phyloP scores from a whole-genome alignment of 1,140 invertebrate genomes.

The Myzus persicae region DNA sequence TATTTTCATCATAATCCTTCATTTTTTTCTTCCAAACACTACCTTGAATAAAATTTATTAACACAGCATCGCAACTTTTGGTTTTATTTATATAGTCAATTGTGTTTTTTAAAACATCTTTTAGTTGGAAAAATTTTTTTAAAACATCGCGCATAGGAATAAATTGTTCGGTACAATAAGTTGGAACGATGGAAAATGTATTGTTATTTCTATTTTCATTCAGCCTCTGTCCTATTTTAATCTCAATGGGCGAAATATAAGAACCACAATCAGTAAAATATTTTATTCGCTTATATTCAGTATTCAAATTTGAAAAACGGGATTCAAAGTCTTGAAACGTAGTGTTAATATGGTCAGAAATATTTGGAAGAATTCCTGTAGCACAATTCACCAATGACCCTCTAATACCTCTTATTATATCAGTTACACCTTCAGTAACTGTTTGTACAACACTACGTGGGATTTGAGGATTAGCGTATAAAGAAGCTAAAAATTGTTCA shows the following conservation, averaged over 20 bases:
- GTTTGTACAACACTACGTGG: conserved; percentile 23
- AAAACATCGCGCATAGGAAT: neutral
- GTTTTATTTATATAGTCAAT: neutral
- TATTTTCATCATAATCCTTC: neutral
- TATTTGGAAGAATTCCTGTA: neutral
- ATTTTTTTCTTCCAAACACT: neutral
- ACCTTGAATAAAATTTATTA: neutral
- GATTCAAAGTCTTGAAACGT: neutral
- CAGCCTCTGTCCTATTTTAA: neutral
- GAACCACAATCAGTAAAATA: neutral
- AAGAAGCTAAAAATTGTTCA: conserved; percentile 12
- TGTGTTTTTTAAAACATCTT: neutral
- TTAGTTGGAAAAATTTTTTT: neutral
- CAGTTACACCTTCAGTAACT: neutral
- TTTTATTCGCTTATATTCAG: conserved; percentile 3
- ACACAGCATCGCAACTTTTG: neutral
- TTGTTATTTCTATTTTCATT: conserved; percentile 11
- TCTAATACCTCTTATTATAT: neutral
- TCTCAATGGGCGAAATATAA: neutral
- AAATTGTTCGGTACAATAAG: neutral
- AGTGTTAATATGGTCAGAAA: neutral
- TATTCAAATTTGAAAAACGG: neutral
- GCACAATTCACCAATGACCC: neutral
- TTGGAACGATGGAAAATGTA: neutral
- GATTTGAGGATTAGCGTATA: neutral